These are phyloP conservation scores for Metridium senile DNA, from an alignment of 92 coral and sea anemone genomes.

Conservation along the genomic window DNA sequence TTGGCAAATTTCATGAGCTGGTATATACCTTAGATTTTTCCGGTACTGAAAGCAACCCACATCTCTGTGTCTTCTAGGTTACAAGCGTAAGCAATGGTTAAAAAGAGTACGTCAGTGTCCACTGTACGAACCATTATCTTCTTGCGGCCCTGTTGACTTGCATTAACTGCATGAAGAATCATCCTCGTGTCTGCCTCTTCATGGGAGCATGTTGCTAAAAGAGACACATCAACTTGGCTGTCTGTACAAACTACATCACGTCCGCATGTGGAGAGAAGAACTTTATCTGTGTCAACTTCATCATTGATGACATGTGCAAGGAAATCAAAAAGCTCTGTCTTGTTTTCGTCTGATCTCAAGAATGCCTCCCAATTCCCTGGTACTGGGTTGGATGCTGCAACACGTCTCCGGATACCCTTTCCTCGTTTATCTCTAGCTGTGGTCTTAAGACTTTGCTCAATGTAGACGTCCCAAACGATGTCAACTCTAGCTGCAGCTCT, in stretches of 20 bases:
- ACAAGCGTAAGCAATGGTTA: conserved; percentile 2
- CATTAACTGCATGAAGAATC: conserved; percentile 16
- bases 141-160: neutral
- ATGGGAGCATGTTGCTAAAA: conserved; percentile 5
- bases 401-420: no score
- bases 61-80: neutral
- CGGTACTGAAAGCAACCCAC: conserved; percentile 29
- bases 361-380: conserved; percentile 22
- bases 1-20: neutral
- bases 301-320: neutral
- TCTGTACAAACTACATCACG: conserved; percentile 5
- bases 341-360: conserved; percentile 1
- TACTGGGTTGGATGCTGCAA: neutral
- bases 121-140: conserved; percentile 6
- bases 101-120: conserved; percentile 42
- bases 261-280: neutral
- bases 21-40: neutral
- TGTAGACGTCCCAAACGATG: no score
- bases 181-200: conserved; percentile 16
- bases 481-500: no score
- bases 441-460: no score
- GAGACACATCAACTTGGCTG: neutral
- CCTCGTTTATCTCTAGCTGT: no score
- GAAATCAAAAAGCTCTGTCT: conserved; percentile 23
- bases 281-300: neutral